Percentiles rank a stretch among this genome's conserved stretches.
These are phyloP conservation scores for Catostomus latipinnis DNA, from an alignment of 2,797 vertebrate species.

Conservation along the genomic window DNA sequence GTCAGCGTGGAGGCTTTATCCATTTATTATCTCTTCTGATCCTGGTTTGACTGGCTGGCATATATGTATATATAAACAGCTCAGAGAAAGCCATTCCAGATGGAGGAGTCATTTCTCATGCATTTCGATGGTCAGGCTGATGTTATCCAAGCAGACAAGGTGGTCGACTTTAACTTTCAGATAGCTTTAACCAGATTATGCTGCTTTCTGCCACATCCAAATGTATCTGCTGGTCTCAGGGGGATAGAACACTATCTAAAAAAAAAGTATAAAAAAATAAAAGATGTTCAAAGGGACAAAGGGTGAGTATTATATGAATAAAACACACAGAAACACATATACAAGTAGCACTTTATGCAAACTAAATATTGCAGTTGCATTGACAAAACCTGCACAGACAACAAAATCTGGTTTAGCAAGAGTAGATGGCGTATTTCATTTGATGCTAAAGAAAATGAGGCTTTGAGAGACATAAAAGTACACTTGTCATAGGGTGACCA, in stretches of 20 bases:
- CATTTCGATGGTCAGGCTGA: conserved; percentile 63
- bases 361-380: no score
- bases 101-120: conserved; percentile 66
- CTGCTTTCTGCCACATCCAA: conserved; percentile 31
- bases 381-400: neutral
- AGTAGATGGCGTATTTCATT: no score
- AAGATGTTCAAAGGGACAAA: neutral
- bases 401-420: no score
- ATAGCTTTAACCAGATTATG: conserved; percentile 51
- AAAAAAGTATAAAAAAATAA: conserved; percentile 15
- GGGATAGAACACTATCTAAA: neutral
- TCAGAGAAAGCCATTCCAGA: conserved; percentile 49
- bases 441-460: no score
- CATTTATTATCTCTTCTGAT: conserved; percentile 40
- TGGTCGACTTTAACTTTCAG: conserved; percentile 59
- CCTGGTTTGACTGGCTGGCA: conserved; percentile 55
- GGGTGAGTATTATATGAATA: conserved; percentile 25
- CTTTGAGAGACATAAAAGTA: no score
- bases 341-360: conserved; percentile 19
- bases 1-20: conserved; percentile 11
- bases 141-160: conserved; percentile 69
- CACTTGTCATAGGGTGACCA: no score
- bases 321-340: neutral
- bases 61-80: conserved; percentile 65
- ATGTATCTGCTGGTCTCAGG: conserved; percentile 19